Percentiles rank a stretch among this genome's conserved stretches.
Evolutionary conservation across 1,140 invertebrate genomes (phyloP).

Genomic region (Anagrus nilaparvatae): DNA sequence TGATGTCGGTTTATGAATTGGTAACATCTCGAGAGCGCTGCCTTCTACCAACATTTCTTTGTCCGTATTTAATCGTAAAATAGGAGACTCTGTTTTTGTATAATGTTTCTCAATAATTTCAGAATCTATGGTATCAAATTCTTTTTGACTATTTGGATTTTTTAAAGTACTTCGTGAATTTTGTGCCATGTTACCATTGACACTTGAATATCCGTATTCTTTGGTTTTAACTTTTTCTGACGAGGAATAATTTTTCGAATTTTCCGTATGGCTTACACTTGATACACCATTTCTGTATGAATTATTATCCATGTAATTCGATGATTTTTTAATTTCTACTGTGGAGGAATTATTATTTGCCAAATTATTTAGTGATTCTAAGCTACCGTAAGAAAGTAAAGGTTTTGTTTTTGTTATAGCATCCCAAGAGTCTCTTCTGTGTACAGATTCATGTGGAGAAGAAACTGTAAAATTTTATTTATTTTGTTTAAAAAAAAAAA

Average conservation of each 20-base stretch:
- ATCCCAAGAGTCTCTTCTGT: conserved; percentile 71
- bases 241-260: conserved; percentile 21
- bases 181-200: too few relatives aligned
- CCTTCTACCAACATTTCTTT: conserved; percentile 44
- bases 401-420: conserved; percentile 69
- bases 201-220: too few relatives aligned
- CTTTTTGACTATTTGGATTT: conserved; percentile 37
- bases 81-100: too few relatives aligned
- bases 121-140: conserved; percentile 42
- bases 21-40: conserved; percentile 53
- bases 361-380: conserved; percentile 58
- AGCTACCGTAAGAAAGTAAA: conserved; percentile 53
- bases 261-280: conserved; percentile 20
- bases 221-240: too few relatives aligned
- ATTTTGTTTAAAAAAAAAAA: too few relatives aligned
- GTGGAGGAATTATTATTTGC: conserved; percentile 36
- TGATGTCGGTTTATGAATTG: conserved; percentile 49
- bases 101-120: too few relatives aligned
- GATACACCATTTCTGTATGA: conserved; percentile 24
- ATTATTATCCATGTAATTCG: conserved; percentile 21
- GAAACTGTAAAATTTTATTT: too few relatives aligned
- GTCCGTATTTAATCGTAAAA: too few relatives aligned
- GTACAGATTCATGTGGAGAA: too few relatives aligned
- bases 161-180: conserved; percentile 38
- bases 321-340: conserved; percentile 9